Evolutionary conservation across 2,888 invertebrate genomes (phyloP).

Genomic region (Margaritifera margaritifera): DNA sequence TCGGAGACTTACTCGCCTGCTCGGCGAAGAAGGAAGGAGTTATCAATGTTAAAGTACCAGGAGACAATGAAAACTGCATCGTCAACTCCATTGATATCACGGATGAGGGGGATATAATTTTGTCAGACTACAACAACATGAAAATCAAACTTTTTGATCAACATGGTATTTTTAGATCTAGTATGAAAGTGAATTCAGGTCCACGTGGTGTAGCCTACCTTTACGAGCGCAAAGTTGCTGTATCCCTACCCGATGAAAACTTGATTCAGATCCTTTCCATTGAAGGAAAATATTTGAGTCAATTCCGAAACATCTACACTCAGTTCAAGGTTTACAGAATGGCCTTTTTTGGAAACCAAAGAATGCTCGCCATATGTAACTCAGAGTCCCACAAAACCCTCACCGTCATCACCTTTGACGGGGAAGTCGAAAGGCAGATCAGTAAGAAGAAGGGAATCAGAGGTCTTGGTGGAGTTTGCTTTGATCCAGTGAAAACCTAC

Average conservation of each 20-base stretch:
- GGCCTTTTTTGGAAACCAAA: conserved; percentile 22
- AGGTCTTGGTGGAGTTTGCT: conserved; percentile 41
- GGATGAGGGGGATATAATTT: conserved; percentile 31
- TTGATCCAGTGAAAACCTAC: conserved; percentile 31
- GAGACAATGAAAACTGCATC: conserved; percentile 34
- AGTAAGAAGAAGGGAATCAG: conserved; percentile 36
- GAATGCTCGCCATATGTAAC: conserved; percentile 33
- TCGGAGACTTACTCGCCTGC: conserved; percentile 21
- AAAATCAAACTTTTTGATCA: conserved; percentile 36
- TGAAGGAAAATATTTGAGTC: conserved; percentile 34
- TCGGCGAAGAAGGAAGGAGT: conserved; percentile 39
- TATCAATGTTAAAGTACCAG: conserved; percentile 34
- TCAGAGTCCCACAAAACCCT: conserved; percentile 33
- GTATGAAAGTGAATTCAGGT: conserved; percentile 28
- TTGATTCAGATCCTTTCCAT: conserved; percentile 32
- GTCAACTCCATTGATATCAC: conserved; percentile 37
- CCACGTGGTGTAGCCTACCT: conserved; percentile 34
- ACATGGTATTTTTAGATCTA: conserved; percentile 35
- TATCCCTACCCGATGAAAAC: conserved; percentile 39
- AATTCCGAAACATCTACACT: conserved; percentile 27
- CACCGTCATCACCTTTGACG: conserved; percentile 31
- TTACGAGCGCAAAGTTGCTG: conserved; percentile 27
- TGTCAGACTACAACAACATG: conserved; percentile 40
- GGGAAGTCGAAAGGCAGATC: conserved; percentile 33
- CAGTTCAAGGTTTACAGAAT: conserved; percentile 38